Evolutionary conservation across 2,888 invertebrate species (phyloP), one percentile per base, ranked within the genome.

Genomic region (Spodoptera picta): DNA sequence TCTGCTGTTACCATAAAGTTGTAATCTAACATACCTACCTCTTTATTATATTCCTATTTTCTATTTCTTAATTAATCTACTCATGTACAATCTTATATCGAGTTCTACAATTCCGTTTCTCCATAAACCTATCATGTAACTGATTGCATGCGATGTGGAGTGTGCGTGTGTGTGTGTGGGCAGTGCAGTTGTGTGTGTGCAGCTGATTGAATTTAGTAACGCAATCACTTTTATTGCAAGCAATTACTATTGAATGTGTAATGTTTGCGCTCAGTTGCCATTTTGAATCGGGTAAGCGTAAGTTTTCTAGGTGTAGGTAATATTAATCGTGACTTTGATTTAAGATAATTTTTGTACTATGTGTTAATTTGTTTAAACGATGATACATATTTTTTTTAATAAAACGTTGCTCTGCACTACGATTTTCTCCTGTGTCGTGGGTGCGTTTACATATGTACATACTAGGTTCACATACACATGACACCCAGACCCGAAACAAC

Each of bases 231-330:
- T 82, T 80, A 84, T 81, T 81, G 83, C 83, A 78, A 72, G 84
- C 85, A 85, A 87, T 87, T 85, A 86, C 79, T 68, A 79, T 72
- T 81, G 77, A 81, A 83, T 83, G 70, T 80, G 81, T 85, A 83
- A 85, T 70, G 75, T 73, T 68, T 61, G 64, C 67, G 63, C 42
- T 76, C 65, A 67, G 69, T 64, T 67, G 66, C 52, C 56, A 68
- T 75, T 77, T 66, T 59, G 63, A 55, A 63, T 65, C 44, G 64
- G 75, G 58, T 58, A 79, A 83, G 83, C 75, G 78, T 63, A 75
- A 79, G 67, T 68, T 9, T 36, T 36, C 36, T 36, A 36, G 9
- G 1, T 36, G 9, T 27, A 27, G 27, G 27, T 27, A 36, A 9
- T 36, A 36, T 36, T 36, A 36, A 36, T 36, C 36, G 36, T 9